A percentile compares a stretch with the other conserved stretches of the same genome.
Evolutionary conservation across 2,888 invertebrate species (phyloP).

Genomic region (Acanthosepion lycidas): DNA sequence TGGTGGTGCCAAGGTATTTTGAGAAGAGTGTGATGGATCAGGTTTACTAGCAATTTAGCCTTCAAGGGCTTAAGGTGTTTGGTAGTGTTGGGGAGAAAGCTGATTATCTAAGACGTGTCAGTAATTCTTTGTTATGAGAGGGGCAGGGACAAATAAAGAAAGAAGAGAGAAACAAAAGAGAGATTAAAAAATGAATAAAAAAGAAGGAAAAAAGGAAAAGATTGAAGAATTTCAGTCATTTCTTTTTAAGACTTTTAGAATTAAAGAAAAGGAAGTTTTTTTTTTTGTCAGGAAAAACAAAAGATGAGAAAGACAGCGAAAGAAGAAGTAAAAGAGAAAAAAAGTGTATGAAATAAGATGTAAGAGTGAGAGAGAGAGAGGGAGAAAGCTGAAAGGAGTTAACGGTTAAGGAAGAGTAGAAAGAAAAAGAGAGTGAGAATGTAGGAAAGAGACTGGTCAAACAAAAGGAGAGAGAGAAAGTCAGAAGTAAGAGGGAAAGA

Average conservation of each 20-base stretch:
- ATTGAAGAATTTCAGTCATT: too few species aligned
- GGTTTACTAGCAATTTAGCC: not conserved
- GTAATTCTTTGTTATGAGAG: slow-evolving; percentile 2
- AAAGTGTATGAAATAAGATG: not conserved
- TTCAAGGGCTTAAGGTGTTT: not conserved
- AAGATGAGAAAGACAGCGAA: too few species aligned
- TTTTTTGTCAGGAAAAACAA: too few species aligned
- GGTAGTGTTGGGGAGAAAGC: not conserved
- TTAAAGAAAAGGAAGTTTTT: too few species aligned
- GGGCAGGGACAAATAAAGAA: not conserved
- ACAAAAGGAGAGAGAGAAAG: not conserved
- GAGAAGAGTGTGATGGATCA: not conserved
- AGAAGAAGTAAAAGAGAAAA: too few species aligned
- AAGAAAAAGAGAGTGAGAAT: not conserved
- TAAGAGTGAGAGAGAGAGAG: not conserved
- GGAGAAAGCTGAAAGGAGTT: too few species aligned
- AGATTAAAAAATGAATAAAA: not conserved
- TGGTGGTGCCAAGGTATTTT: not conserved
- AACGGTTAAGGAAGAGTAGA: not conserved
- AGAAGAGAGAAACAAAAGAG: not conserved
- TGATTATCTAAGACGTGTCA: slow-evolving; percentile 11
- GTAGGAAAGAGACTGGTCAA: not conserved
- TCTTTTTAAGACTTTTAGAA: too few species aligned
- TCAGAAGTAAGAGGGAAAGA: too few species aligned
- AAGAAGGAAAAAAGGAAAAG: not conserved